Conservation (phyloP, 2,888 invertebrate species). For the Scaptomyza parva region DNA sequence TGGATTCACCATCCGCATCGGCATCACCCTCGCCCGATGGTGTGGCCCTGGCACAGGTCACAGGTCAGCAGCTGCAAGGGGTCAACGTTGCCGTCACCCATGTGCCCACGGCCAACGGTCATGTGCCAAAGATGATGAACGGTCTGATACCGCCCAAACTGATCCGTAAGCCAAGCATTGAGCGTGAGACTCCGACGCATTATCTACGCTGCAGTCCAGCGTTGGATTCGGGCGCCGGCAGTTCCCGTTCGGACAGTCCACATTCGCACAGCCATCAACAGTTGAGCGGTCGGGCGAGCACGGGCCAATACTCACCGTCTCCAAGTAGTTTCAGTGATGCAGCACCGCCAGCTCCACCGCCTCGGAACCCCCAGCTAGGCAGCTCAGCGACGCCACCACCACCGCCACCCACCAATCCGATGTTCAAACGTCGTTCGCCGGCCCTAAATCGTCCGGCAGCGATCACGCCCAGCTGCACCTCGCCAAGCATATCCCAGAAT, state of each 20-base stretch:
- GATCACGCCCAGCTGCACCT: constrained; percentile 85
- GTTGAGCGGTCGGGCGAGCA: constrained; percentile 86
- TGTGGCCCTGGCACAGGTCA: constrained; percentile 38
- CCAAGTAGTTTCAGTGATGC: constrained; percentile 87
- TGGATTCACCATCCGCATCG: constrained; percentile 82
- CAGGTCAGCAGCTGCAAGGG: constrained; percentile 2
- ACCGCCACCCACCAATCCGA: constrained; percentile 88
- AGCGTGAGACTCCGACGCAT: constrained; percentile 91
- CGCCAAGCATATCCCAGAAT: constrained; percentile 80
- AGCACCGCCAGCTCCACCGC: constrained; percentile 90
- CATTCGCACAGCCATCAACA: constrained; percentile 91
- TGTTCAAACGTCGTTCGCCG: constrained; percentile 91
- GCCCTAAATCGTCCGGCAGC: constrained; percentile 87
- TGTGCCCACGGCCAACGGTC: constrained; percentile 82
- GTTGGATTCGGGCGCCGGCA: constrained; percentile 94
- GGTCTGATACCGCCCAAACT: constrained; percentile 89
- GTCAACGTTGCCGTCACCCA: constrained; percentile 52
- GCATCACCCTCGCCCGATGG: constrained; percentile 81
- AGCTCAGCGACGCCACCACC: constrained; percentile 86
- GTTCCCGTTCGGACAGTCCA: constrained; percentile 95
- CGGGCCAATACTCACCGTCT: constrained; percentile 86
- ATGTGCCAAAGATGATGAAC: constrained; percentile 85
- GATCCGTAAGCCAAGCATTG: constrained; percentile 94
- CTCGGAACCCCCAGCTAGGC: constrained; percentile 88
- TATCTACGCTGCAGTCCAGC: constrained; percentile 93